phyloP scores from a whole-genome alignment of 1,140 invertebrate genomes.

The roundworm (Caenorhabditis elegans) region WBcel235 BX284605.5:11727501-11728000 shows the following conservation, averaged over 20 bases:
- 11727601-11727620: not conserved
- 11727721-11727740: slow-evolving; percentile 12
- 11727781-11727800: not conserved
- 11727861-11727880: not conserved
- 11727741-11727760: not conserved
- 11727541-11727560: no score
- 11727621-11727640: not conserved
- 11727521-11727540: no score
- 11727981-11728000: slow-evolving; percentile 37
- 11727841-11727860: not conserved
- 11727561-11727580: no score
- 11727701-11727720: not conserved
- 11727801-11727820: slow-evolving; percentile 5
- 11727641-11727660: not conserved
- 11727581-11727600: not conserved
- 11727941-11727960: slow-evolving; percentile 10
- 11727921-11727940: not conserved
- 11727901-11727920: slow-evolving; percentile 4
- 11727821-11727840: not conserved
- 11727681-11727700: not conserved
- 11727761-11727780: not conserved
- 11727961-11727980: slow-evolving; percentile 14
- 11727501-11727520: no score
- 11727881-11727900: not conserved
- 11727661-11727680: no score